Evolutionary conservation across 1,140 invertebrate species (phyloP).

Genomic region (Aphis craccivora): DNA sequence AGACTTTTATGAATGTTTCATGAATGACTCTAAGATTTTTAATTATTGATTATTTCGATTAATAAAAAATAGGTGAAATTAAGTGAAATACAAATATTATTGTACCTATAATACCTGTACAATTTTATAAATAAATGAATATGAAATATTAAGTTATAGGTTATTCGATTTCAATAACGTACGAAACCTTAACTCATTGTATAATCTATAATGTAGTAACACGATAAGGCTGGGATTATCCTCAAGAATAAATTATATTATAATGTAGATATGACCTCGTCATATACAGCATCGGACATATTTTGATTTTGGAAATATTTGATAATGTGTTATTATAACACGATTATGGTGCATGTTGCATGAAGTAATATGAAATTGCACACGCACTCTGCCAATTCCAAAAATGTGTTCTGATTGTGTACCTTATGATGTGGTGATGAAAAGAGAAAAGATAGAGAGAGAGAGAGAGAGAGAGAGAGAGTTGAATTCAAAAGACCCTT

Average conservation of each 20-base stretch:
- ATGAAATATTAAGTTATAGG: background rate
- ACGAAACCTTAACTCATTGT: background rate
- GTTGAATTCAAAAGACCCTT: constrained; percentile 35
- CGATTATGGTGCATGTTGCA: background rate
- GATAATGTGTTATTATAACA: background rate
- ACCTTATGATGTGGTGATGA: background rate
- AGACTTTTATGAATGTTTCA: background rate
- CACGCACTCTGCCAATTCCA: constrained; percentile 1
- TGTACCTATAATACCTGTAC: background rate
- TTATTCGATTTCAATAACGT: background rate
- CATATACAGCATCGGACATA: background rate
- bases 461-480: background rate
- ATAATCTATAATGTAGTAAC: background rate
- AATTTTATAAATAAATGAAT: background rate
- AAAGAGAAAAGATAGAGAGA: background rate
- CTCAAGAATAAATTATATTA: background rate
- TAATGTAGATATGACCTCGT: background rate
- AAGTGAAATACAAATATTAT: background rate
- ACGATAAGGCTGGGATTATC: background rate
- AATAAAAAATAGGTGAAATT: background rate
- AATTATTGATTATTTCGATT: background rate
- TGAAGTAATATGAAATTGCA: background rate
- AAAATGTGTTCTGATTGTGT: background rate
- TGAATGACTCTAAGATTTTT: background rate
- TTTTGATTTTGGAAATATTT: constrained; percentile 3